Evolutionary conservation across 2,888 invertebrate species (phyloP).

Genomic region (Biston stratarius): DNA sequence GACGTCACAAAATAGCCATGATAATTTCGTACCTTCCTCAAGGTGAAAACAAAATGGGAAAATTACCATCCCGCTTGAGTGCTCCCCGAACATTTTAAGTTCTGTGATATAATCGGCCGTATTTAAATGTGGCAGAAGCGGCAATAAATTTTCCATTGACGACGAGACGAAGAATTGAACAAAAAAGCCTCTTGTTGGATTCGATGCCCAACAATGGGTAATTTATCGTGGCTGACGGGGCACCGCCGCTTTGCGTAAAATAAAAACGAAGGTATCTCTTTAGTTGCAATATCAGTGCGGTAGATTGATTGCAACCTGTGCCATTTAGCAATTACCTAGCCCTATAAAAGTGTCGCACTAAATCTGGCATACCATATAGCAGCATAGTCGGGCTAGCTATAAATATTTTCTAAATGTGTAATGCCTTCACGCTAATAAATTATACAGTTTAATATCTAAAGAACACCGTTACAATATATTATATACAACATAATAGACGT

Average conservation of each 20-base stretch:
- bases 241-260: conserved; percentile 65
- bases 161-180: conserved; percentile 84
- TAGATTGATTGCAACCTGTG: conserved; percentile 39
- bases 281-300: conserved; percentile 27
- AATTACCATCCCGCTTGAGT: conserved; percentile 71
- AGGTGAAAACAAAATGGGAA: conserved; percentile 64
- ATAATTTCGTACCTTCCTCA: conserved; percentile 55
- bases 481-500: conserved; percentile 20
- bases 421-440: conserved; percentile 21
- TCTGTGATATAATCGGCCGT: conserved; percentile 78
- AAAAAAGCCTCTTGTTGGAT: conserved; percentile 83
- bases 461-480: conserved; percentile 20
- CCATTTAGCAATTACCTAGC: conserved; percentile 42
- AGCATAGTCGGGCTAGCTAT: conserved; percentile 33
- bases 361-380: conserved; percentile 35
- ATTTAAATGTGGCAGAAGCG: conserved; percentile 80
- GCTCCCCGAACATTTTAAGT: conserved; percentile 72
- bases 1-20: conserved; percentile 49
- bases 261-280: conserved; percentile 64
- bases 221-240: conserved; percentile 80
- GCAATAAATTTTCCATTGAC: conserved; percentile 84
- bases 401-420: conserved; percentile 24
- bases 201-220: conserved; percentile 80
- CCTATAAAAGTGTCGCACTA: conserved; percentile 38
- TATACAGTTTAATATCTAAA: conserved; percentile 30